phyloP scores from a whole-genome alignment of 2,113 vertebrate species.

The Nesogale talazaci region DNA sequence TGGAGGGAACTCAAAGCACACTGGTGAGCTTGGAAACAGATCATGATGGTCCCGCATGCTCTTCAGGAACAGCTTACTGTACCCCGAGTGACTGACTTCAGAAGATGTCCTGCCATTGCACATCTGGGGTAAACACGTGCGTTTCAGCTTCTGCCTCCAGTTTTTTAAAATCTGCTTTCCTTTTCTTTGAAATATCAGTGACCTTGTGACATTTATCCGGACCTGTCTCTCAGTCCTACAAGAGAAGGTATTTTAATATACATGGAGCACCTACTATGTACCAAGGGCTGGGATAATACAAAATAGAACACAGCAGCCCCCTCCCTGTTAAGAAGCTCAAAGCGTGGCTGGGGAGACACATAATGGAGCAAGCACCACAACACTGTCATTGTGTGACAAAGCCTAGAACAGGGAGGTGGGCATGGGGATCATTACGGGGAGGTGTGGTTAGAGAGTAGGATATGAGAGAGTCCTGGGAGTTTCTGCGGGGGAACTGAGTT shows the following conservation, averaged over 20 bases:
- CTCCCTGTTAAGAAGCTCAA: not conserved
- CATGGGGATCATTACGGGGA: no score
- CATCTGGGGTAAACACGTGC: not conserved
- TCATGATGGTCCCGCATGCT: not conserved
- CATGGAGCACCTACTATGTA: not conserved
- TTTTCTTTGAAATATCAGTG: not conserved
- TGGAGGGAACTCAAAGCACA: not conserved
- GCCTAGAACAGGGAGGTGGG: not conserved
- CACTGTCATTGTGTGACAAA: not conserved
- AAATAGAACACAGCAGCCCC: not conserved
- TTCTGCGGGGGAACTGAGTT: no score
- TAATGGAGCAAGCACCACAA: not conserved
- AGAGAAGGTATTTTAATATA: not conserved
- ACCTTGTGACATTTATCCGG: not conserved
- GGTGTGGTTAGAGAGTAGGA: no score
- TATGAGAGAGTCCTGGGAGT: no score
- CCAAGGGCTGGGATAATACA: no score
- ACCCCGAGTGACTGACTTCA: not conserved
- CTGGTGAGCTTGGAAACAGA: not conserved
- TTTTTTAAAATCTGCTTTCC: not conserved
- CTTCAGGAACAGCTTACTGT: not conserved
- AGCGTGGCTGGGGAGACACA: not conserved
- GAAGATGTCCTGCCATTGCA: not conserved
- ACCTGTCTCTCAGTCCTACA: not conserved
- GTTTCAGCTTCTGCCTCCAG: not conserved